Evolutionary conservation across 2,113 vertebrate species (phyloP).

Genomic region (Camarhynchus parvulus): DNA sequence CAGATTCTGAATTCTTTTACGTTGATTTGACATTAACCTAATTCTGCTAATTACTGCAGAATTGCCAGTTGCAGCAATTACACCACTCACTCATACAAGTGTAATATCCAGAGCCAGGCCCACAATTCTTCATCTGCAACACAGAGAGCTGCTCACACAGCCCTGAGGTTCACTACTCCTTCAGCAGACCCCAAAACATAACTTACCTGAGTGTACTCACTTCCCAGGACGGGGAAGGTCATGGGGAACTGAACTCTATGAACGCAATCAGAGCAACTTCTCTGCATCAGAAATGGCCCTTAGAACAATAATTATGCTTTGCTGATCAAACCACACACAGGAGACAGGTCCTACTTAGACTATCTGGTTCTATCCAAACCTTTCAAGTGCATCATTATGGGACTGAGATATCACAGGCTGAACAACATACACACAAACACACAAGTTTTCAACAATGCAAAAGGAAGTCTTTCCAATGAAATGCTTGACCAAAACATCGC

Average conservation of each 20-base stretch:
- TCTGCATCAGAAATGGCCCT: not conserved
- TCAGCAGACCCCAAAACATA: fast-evolving
- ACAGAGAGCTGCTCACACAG: not conserved
- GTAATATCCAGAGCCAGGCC: not conserved
- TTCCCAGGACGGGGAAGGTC: not conserved
- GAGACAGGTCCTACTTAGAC: not conserved
- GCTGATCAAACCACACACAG: not conserved
- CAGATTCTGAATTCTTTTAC: not conserved
- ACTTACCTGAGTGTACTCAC: not conserved
- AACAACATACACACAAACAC: not conserved
- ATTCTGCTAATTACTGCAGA: not conserved
- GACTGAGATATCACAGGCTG: not conserved
- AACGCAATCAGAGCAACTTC: not conserved
- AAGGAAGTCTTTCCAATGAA: not conserved
- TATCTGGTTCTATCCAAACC: not conserved
- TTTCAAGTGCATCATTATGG: not conserved
- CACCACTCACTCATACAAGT: not conserved
- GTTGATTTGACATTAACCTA: not conserved
- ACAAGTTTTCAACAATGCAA: not conserved
- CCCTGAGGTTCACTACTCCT: not conserved
- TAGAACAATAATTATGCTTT: not conserved
- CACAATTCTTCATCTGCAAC: not conserved
- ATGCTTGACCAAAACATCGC: not conserved
- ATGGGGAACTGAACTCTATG: not conserved
- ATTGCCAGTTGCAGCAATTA: not conserved